Conservation (phyloP, 2,113 vertebrate species). For the Ardeotis arabs region DNA sequence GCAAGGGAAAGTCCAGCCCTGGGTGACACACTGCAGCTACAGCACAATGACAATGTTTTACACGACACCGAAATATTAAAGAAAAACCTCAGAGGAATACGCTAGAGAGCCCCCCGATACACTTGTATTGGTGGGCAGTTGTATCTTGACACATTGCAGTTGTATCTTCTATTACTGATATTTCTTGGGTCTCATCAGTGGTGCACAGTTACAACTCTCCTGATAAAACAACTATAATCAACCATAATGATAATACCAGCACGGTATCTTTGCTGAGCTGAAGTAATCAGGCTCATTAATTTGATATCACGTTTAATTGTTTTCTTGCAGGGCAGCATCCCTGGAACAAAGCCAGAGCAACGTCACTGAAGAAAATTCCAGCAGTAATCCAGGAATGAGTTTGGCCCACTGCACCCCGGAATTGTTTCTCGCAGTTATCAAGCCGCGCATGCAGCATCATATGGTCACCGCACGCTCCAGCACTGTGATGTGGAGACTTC, state of each 20-base stretch:
- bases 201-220: neutral
- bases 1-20: neutral
- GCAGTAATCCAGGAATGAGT: neutral
- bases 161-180: neutral
- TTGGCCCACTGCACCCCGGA: neutral
- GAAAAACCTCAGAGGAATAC: neutral
- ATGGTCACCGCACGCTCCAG: accelerated
- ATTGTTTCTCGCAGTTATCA: accelerated
- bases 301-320: neutral
- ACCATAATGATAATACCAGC: neutral
- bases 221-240: neutral
- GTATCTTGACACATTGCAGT: neutral
- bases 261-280: neutral
- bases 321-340: neutral
- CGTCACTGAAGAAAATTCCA: neutral
- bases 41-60: neutral
- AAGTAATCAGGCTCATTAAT: conserved; percentile 8
- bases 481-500: neutral
- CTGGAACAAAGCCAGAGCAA: neutral
- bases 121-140: neutral
- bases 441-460: too few relatives aligned
- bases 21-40: neutral
- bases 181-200: neutral
- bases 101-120: neutral
- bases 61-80: neutral